Evolutionary conservation across 2,797 vertebrate species (phyloP).

Genomic region (Pachyuromys duprasi): DNA sequence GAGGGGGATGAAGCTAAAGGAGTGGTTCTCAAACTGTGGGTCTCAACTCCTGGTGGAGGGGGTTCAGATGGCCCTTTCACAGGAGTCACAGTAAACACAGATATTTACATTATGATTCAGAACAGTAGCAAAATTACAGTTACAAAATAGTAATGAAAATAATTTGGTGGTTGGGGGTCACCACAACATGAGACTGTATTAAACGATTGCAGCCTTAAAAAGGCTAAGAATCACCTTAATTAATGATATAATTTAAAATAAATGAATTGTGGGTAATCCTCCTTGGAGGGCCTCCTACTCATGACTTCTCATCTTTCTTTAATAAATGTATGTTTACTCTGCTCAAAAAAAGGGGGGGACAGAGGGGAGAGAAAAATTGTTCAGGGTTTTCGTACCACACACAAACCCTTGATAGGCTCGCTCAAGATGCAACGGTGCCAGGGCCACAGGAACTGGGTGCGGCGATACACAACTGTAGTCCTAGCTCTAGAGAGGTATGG

Average conservation of each 20-base stretch:
- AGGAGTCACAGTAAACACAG: neutral
- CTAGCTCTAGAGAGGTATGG: neutral
- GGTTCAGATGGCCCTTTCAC: neutral
- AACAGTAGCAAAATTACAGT: neutral
- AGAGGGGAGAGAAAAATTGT: neutral
- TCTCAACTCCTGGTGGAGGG: too few species aligned
- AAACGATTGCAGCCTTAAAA: neutral
- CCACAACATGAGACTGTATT: neutral
- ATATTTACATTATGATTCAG: neutral
- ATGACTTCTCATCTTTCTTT: neutral
- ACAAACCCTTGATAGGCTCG: neutral
- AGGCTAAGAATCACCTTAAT: neutral
- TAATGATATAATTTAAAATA: neutral
- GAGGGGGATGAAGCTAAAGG: neutral
- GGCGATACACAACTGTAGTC: too few species aligned
- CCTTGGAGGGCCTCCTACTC: neutral
- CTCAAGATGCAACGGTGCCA: too few species aligned
- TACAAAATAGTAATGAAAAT: neutral
- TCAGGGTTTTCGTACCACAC: neutral
- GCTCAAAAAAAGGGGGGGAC: neutral
- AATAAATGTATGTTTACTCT: neutral
- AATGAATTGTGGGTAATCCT: neutral
- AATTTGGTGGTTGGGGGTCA: neutral
- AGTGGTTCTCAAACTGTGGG: neutral
- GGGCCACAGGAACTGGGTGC: neutral